Evolutionary conservation across 2,888 invertebrate species (phyloP), one percentile per base, ranked within the genome.

Genomic region (Stegophylla sp.): DNA sequence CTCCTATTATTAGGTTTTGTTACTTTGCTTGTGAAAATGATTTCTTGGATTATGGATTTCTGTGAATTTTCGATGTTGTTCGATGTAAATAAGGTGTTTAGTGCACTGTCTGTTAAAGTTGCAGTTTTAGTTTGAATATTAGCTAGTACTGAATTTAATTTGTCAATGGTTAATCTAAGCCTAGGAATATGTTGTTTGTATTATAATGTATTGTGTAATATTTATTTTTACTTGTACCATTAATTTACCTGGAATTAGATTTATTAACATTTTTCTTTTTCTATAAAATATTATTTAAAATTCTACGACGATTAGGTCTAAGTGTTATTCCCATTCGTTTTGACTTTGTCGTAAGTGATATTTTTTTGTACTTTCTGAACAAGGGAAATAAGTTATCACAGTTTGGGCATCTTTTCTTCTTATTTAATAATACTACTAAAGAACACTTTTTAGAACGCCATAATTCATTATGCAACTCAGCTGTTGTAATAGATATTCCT

Each of bases 71-170:
- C 43, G 20, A 66, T 23, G n/a, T 23, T 66, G 23, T 64, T 34
- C 20, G 64, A 41, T 41, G n/a, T 13, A 53, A 53, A 53, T 53
- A 53, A 53, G 2, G 3, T 53, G n/a, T 53, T 53, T 3, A 53
- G n/a, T 53, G 53, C n/a, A 53, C 20, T 53, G n/a, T 53, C 53
- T 53, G 53, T 13, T n/a, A 53, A 53, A 53, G 2, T 53, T 53
- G 53, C 53, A 17, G 20, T 53, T 53, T 53, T 53, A n/a, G 13
- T 53, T 53, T 53, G 53, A 15, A 53, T 15, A 53, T n/a, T n/a
- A 53, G 53, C 53, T 53, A 53, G n/a, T n/a, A 53, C 53, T 53
- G 53, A 53, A 53, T 53, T 53, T n/a, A 53, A 17, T 53, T 53
- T 53, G 15, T 3, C n/a, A 53, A 53, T 53, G n/a, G n/a, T 53